These are phyloP conservation scores for Cerceris ruficornis DNA, from an alignment of 2,888 invertebrate species.

Conservation along the genomic window DNA sequence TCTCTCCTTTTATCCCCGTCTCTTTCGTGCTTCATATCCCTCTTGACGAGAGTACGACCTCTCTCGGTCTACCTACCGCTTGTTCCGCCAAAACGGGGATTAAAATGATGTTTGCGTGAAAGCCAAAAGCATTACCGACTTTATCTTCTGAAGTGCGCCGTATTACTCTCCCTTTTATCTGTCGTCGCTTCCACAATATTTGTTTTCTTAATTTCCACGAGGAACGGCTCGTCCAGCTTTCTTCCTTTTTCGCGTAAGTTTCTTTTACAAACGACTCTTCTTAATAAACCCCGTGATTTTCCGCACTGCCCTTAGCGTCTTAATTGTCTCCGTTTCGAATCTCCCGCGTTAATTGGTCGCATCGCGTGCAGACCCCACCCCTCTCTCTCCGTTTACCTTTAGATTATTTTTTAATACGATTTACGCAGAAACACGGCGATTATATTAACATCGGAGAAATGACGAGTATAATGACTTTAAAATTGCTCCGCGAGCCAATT, in stretches of 20 bases:
- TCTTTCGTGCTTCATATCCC: conserved; percentile 39
- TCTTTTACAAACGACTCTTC: background rate
- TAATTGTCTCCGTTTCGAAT: too few species aligned
- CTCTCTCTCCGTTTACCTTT: background rate
- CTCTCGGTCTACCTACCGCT: conserved; percentile 61
- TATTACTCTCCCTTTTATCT: conserved; percentile 80
- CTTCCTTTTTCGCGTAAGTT: background rate
- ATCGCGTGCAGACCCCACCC: too few species aligned
- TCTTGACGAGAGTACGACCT: conserved; percentile 49
- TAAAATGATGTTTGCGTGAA: conserved; percentile 82
- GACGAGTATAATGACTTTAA: conserved; percentile 45
- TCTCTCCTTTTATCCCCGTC: conserved; percentile 37
- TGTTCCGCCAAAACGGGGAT: conserved; percentile 74
- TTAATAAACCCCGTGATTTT: background rate
- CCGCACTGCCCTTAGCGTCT: too few species aligned
- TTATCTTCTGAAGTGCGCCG: conserved; percentile 79
- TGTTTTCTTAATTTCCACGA: conserved; percentile 70
- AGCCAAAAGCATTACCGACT: conserved; percentile 81
- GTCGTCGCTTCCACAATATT: conserved; percentile 69
- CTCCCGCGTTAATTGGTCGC: too few species aligned
- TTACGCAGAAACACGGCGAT: background rate
- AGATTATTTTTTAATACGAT: conserved; percentile 8
- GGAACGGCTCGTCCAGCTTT: background rate
- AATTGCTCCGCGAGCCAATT: conserved; percentile 41
- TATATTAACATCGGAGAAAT: conserved; percentile 43